These are phyloP conservation scores for Drosophila affinis DNA, from an alignment of 2,888 invertebrate species.

Conservation along the genomic window DNA sequence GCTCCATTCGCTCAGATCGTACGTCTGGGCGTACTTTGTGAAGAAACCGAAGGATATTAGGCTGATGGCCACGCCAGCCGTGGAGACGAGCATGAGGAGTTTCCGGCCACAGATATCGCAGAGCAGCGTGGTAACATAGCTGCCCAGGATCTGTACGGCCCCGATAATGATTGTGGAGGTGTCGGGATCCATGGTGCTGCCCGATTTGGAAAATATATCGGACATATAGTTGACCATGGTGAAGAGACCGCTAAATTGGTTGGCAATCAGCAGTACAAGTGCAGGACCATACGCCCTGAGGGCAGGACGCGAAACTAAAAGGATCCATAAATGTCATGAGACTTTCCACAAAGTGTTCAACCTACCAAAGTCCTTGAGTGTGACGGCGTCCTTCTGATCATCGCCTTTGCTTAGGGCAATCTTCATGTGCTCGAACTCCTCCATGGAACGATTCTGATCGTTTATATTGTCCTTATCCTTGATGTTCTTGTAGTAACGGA, in stretches of 20 bases:
- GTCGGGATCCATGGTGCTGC: slow-evolving; percentile 76
- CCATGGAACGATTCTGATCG: slow-evolving; percentile 34
- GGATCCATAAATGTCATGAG: neutral
- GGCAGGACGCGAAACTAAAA: slow-evolving; percentile 66
- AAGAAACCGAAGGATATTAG: slow-evolving; percentile 71
- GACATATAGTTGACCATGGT: slow-evolving; percentile 82
- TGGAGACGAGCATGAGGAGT: slow-evolving; percentile 75
- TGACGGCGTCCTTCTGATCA: slow-evolving; percentile 30
- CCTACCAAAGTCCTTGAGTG: slow-evolving; percentile 70
- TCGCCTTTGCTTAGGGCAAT: slow-evolving; percentile 51
- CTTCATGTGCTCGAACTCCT: slow-evolving; percentile 67
- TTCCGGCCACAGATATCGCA: slow-evolving; percentile 80
- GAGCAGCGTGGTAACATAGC: slow-evolving; percentile 70
- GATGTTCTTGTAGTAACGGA: slow-evolving; percentile 80
- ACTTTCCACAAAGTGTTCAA: neutral
- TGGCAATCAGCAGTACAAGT: slow-evolving; percentile 65
- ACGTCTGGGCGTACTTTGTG: slow-evolving; percentile 55
- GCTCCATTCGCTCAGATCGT: slow-evolving; percentile 60
- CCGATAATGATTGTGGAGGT: slow-evolving; percentile 80
- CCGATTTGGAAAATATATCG: slow-evolving; percentile 75
- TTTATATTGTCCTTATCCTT: slow-evolving; percentile 39
- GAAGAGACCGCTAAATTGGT: slow-evolving; percentile 79
- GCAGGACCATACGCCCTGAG: slow-evolving; percentile 69
- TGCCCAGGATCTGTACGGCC: slow-evolving; percentile 77
- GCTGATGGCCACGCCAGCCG: slow-evolving; percentile 71